phyloP scores from a whole-genome alignment of 2,888 invertebrate genomes.

The Tholera decimalis region DNA sequence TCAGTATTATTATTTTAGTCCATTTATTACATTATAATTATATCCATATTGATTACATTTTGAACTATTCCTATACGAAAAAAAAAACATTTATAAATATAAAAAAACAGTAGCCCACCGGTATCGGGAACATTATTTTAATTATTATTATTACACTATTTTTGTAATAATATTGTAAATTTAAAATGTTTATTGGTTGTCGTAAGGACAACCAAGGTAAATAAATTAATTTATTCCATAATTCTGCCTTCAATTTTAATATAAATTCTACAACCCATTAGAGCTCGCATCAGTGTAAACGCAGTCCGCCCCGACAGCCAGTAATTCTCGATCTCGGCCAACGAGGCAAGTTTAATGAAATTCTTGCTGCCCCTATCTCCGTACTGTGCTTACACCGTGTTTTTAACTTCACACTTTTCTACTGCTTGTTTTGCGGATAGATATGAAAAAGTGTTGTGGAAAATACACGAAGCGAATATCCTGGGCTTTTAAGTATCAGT shows the following conservation, averaged over 20 bases:
- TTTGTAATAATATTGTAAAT: no score
- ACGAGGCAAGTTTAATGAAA: constrained; percentile 87
- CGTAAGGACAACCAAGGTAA: no score
- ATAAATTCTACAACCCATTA: constrained; percentile 5
- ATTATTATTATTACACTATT: no score
- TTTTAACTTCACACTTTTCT: constrained; percentile 61
- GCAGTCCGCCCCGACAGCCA: constrained; percentile 63
- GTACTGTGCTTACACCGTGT: constrained; percentile 67
- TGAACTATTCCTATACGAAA: no score
- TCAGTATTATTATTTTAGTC: no score
- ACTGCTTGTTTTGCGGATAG: constrained; percentile 55
- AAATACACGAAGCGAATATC: constrained; percentile 31
- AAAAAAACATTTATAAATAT: no score
- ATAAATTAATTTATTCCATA: no score
- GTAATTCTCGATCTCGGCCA: constrained; percentile 79
- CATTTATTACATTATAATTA: no score
- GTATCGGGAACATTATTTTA: no score
- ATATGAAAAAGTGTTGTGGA: constrained; percentile 49
- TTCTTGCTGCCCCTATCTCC: constrained; percentile 75
- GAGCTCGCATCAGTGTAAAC: constrained; percentile 67
- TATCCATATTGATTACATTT: no score
- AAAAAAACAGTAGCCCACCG: no score
- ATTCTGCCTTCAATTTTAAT: not conserved
- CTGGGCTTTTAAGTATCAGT: constrained; percentile 3
- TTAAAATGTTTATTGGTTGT: no score